Evolutionary conservation across 2,113 vertebrate species (phyloP), one percentile per base, ranked within the genome.

Genomic region (Cacatua alba): DNA sequence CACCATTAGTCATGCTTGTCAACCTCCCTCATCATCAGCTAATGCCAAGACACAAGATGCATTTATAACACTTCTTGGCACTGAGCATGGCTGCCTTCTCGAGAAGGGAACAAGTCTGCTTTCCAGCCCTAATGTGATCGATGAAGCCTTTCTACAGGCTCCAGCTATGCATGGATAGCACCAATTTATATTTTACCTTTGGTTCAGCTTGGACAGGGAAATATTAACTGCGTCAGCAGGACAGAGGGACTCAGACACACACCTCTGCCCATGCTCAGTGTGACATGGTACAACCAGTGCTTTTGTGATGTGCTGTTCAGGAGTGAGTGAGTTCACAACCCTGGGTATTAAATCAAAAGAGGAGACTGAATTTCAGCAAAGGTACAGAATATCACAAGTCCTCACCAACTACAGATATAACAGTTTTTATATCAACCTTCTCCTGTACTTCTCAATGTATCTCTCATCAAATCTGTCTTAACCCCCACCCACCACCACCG

Each of bases 211-310:
- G 6, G 39, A 14, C 51, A 71, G 62, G 23, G 55, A 71, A 75
- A 52, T 29, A 28, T 35, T 48, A 60, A 46, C 74, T 20, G 9
- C 20, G 9, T 35, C 1, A 2, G 26, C 8, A 14, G 85, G 53
- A 35, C 17, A 11, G 25, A 59, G 68, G 21, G 44, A 60, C 65
- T 64, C 39, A 29, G 79, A 10, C n/a, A 19, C 49, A 26, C 20
- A 19, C 24, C 48, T 0, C 29, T 37, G 48, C 9, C 69, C 5
- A 0, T 21, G 55, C 52, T 52, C 29, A 7, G 26, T 3, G 0
- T 0, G 0, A 44, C 15, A 2, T 0, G 5, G 31, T 4, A 7
- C 48, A 41, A 57, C 11, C 17, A 7, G 28, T 8, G 55, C 5
- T 67, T 67, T 55, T 15, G 44, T 21, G 49, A 83, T 64, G 43